A percentile compares a stretch with the other conserved stretches of the same genome.
Evolutionary conservation across 2,888 invertebrate genomes (phyloP).

Genomic region (Cryptus viduatorius): DNA sequence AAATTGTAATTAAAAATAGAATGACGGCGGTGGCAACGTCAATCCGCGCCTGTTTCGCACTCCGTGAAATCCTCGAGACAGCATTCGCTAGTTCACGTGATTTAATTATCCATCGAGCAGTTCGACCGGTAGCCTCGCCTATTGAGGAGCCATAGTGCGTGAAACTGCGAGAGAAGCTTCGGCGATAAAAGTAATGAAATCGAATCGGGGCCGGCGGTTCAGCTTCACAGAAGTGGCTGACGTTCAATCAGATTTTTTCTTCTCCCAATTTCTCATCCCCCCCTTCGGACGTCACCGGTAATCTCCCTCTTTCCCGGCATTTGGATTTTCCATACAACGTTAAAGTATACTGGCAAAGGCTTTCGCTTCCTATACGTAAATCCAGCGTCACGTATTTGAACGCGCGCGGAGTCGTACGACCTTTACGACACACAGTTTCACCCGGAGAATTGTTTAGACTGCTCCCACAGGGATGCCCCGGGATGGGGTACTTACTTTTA

Average conservation of each 20-base stretch:
- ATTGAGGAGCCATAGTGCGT: constrained; percentile 32
- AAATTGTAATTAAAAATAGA: constrained; percentile 47
- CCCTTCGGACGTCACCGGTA: constrained; percentile 23
- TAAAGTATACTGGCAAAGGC: not conserved
- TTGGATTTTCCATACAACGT: constrained; percentile 11
- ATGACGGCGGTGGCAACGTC: constrained; percentile 9
- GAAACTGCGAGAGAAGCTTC: constrained; percentile 29
- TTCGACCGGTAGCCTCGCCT: not conserved
- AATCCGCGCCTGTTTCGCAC: constrained; percentile 11
- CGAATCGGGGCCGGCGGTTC: constrained; percentile 36
- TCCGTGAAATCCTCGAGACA: constrained; percentile 2
- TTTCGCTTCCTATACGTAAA: constrained; percentile 9
- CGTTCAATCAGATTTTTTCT: constrained; percentile 46
- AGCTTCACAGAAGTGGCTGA: constrained; percentile 1
- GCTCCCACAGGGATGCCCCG: constrained; percentile 46
- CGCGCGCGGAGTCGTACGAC: constrained; percentile 32
- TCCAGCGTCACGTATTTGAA: constrained; percentile 47
- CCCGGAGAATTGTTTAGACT: constrained; percentile 61
- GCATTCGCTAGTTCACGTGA: constrained; percentile 38
- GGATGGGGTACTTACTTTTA: constrained; percentile 64
- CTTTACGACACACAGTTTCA: constrained; percentile 64
- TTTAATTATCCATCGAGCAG: constrained; percentile 42
- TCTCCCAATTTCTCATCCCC: constrained; percentile 1
- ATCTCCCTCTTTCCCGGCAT: constrained; percentile 7
- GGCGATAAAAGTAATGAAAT: constrained; percentile 57